Evolutionary conservation across 2,113 vertebrate genomes (phyloP).

Genomic region (Notothenia rossii): DNA sequence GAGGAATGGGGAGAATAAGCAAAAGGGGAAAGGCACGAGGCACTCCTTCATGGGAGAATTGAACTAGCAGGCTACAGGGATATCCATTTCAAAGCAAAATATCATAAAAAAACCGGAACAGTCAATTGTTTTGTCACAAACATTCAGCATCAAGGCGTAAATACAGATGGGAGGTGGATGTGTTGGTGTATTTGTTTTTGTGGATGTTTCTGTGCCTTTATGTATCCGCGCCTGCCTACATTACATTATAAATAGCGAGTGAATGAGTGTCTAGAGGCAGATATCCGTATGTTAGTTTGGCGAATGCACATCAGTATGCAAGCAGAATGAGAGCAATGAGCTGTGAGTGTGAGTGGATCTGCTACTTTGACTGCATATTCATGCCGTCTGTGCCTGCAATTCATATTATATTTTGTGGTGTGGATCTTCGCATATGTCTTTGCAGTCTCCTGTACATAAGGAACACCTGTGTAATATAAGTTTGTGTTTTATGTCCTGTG

Average conservation of each 20-base stretch:
- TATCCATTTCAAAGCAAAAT: slow-evolving; percentile 71
- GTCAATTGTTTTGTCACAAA: slow-evolving; percentile 77
- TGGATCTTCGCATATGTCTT: slow-evolving; percentile 37
- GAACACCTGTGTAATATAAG: slow-evolving; percentile 23
- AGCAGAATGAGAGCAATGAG: slow-evolving; percentile 74
- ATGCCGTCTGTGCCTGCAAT: slow-evolving; percentile 54
- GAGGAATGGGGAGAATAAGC: slow-evolving; percentile 37
- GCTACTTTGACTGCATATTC: slow-evolving; percentile 69
- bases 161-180: slow-evolving; percentile 54
- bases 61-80: slow-evolving; percentile 63
- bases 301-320: slow-evolving; percentile 69
- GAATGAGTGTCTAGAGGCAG: slow-evolving; percentile 77
- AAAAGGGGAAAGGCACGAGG: slow-evolving; percentile 52
- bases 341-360: slow-evolving; percentile 68
- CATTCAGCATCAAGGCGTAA: slow-evolving; percentile 68
- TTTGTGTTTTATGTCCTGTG: slow-evolving; percentile 44
- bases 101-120: slow-evolving; percentile 74
- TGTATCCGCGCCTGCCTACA: slow-evolving; percentile 64
- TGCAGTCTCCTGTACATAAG: slow-evolving; percentile 15
- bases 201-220: slow-evolving; percentile 54
- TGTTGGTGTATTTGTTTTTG: slow-evolving; percentile 47
- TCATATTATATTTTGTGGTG: slow-evolving; percentile 41
- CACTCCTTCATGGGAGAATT: slow-evolving; percentile 51
- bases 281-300: slow-evolving; percentile 62
- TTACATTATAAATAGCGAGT: slow-evolving; percentile 72